phyloP scores from a whole-genome alignment of 1,140 invertebrate species.

The Drosophila kohkoa region DNA sequence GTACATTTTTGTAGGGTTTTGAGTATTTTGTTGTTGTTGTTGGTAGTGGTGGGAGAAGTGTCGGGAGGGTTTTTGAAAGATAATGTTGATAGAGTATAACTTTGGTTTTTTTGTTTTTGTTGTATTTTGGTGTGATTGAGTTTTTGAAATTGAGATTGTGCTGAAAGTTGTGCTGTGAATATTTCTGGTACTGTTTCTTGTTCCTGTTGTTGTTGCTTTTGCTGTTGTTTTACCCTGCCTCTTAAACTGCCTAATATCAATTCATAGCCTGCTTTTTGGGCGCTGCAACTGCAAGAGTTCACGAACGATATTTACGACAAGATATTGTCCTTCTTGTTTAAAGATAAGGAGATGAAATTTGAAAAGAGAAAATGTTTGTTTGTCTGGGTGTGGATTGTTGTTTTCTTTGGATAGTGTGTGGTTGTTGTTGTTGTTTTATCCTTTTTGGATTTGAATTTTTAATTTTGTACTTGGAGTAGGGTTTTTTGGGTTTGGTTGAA shows the following conservation, averaged over 20 bases:
- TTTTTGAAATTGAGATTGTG: constrained; percentile 15
- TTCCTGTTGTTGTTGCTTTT: constrained; percentile 35
- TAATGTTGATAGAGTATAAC: constrained; percentile 49
- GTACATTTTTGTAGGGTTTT: constrained; percentile 6
- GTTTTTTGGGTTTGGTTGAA: constrained; percentile 7
- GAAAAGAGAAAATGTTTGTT: constrained; percentile 40
- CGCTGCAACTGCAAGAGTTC: constrained; percentile 46
- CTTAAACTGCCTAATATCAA: constrained; percentile 47
- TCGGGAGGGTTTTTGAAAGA: constrained; percentile 42
- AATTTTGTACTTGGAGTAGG: constrained; percentile 20
- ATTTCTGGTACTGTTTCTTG: constrained; percentile 2
- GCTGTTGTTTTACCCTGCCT: constrained; percentile 38
- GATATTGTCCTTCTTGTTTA: constrained; percentile 19
- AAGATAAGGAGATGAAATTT: constrained; percentile 25
- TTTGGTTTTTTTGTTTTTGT: constrained; percentile 16
- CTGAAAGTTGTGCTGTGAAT: constrained; percentile 51
- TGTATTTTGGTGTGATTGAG: constrained; percentile 25
- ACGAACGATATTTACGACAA: constrained; percentile 12
- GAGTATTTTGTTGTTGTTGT: constrained; percentile 19
- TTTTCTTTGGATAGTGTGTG: background rate
- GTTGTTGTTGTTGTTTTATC: constrained; percentile 16
- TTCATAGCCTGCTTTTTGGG: constrained; percentile 35
- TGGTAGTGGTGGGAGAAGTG: constrained; percentile 12
- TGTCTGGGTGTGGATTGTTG: constrained; percentile 21
- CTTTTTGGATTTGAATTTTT: constrained; percentile 44